Evolutionary conservation across 1,140 invertebrate species (phyloP).

Genomic region (Aphidius gifuensis): DNA sequence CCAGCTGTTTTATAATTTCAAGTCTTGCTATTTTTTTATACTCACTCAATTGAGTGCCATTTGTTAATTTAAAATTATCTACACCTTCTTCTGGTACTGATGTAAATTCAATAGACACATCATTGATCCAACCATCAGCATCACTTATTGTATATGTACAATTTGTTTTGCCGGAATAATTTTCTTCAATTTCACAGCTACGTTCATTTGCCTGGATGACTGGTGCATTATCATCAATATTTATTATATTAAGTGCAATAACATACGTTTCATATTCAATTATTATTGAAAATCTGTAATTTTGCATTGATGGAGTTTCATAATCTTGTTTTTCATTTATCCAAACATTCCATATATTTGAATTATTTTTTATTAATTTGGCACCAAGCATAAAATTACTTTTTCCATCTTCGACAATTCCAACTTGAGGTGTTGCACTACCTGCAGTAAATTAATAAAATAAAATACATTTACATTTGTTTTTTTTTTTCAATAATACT

Average conservation of each 20-base stretch:
- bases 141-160: slow-evolving; percentile 53
- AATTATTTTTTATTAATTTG: slow-evolving; percentile 14
- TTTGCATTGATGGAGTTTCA: slow-evolving; percentile 47
- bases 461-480: not conserved
- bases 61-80: slow-evolving; percentile 44
- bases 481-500: too few species aligned
- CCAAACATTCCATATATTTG: slow-evolving; percentile 25
- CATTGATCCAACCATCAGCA: slow-evolving; percentile 51
- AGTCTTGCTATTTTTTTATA: slow-evolving; percentile 34
- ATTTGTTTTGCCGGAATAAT: slow-evolving; percentile 40
- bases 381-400: slow-evolving; percentile 27
- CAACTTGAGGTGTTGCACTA: slow-evolving; percentile 15
- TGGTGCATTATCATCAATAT: slow-evolving; percentile 57
- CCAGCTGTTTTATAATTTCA: slow-evolving; percentile 21
- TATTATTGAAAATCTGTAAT: slow-evolving; percentile 46
- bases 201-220: slow-evolving; percentile 50
- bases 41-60: slow-evolving; percentile 38
- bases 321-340: slow-evolving; percentile 53
- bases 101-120: slow-evolving; percentile 45
- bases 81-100: slow-evolving; percentile 26
- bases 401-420: slow-evolving; percentile 19
- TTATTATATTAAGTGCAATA: slow-evolving; percentile 47
- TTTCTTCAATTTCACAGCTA: slow-evolving; percentile 50
- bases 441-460: slow-evolving; percentile 13
- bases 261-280: slow-evolving; percentile 31